Base-by-base conservation (phyloP, 2,113 vertebrate genomes). In the Myrmecophaga tridactyla region DNA sequence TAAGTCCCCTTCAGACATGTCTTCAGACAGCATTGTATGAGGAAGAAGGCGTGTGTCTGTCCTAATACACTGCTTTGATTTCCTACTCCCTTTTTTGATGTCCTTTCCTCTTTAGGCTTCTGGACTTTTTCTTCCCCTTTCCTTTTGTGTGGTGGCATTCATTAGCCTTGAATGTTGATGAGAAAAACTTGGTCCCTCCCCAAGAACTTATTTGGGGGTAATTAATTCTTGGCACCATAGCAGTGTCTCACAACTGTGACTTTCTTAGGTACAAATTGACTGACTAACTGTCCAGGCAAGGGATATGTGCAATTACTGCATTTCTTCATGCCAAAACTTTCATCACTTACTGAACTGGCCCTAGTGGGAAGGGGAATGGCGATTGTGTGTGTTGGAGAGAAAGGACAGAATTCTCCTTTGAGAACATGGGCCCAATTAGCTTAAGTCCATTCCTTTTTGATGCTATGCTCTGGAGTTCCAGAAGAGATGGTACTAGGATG, bases 191-290 rank as follows among this genome's bases (percentile, higher is more conserved):
- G 98, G 97, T 98, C 89, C 75, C 65, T 97, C 97, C 97, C 97
- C 98, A 98, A 98, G 87, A 85, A 83, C 96, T 98, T 97, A 98
- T 98, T 98, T 98, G 98, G 95, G 97, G 97, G 92, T 98, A 98
- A 98, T 98, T 98, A 98, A 97, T 98, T 97, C 94, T 98, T 98
- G 98, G 97, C 98, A 96, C n/a, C 29, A 18, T 48, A 82, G 78
- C 85, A 95, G 92, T 81, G 93, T 95, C 98, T 98, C 96, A 96
- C 96, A 98, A 97, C 95, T 95, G 94, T 98, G 98, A 97, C 98
- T 97, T 97, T 94, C 94, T 94, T 89, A 78, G 65, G 95, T 98
- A 97, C 18, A 96, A 97, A 96, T 96, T 97, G 97, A 96, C 95
- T 97, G 97, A 98, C 51, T 31, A 92, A 96, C 98, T 95, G 92